Evolutionary conservation across 2,113 vertebrate species (phyloP).

Genomic region (Stegostoma tigrinum): DNA sequence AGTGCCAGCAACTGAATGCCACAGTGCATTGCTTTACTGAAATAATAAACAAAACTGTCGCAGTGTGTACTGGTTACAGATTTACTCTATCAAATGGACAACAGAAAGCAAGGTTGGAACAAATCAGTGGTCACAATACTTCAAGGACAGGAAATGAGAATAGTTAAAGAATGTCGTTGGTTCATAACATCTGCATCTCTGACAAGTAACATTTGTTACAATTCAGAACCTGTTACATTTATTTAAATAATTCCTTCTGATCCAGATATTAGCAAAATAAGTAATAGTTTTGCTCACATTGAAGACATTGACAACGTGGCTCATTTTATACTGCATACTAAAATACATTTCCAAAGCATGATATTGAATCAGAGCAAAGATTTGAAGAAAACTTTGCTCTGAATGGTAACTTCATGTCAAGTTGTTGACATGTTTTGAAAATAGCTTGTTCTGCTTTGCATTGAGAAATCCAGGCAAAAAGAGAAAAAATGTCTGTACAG

Average conservation of each 20-base stretch:
- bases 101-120: neutral
- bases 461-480: too few relatives aligned
- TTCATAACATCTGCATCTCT: neutral
- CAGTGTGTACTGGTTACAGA: neutral
- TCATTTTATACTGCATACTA: neutral
- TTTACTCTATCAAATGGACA: neutral
- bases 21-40: neutral
- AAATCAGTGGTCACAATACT: neutral
- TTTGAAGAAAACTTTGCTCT: neutral
- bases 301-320: neutral
- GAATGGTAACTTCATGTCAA: neutral
- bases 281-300: neutral
- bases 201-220: neutral
- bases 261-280: neutral
- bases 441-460: neutral
- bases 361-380: neutral
- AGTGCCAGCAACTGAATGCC: neutral
- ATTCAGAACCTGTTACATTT: neutral
- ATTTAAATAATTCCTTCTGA: neutral
- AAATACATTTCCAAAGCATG: neutral
- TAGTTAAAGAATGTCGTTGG: neutral
- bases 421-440: neutral
- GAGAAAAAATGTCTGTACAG: too few relatives aligned
- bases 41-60: neutral
- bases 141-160: constrained; percentile 7